Evolutionary conservation across 2,888 invertebrate genomes (phyloP).

Genomic region (Tineola bisselliella): DNA sequence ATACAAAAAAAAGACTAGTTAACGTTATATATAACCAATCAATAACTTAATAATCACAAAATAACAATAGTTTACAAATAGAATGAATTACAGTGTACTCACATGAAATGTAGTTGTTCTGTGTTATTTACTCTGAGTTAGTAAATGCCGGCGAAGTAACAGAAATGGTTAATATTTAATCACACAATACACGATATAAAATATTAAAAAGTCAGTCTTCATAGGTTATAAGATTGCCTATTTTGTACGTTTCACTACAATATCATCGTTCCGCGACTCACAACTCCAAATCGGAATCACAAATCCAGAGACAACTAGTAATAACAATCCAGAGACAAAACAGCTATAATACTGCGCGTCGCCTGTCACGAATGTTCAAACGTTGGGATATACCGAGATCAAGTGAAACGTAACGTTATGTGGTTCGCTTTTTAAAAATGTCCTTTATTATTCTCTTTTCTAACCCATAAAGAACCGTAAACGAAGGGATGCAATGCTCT

Average conservation of each 20-base stretch:
- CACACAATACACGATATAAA: slow-evolving; percentile 25
- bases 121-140: neutral
- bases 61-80: neutral
- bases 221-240: slow-evolving; percentile 29
- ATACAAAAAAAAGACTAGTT: neutral
- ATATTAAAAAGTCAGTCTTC: slow-evolving; percentile 49
- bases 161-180: neutral
- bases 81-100: neutral
- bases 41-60: neutral
- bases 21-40: neutral
- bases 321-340: too few species aligned
- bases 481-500: too few species aligned
- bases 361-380: too few species aligned
- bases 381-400: too few species aligned
- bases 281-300: too few species aligned
- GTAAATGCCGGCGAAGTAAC: neutral
- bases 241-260: slow-evolving; percentile 25
- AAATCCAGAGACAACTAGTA: too few species aligned
- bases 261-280: too few species aligned
- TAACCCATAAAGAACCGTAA: too few species aligned
- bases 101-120: neutral
- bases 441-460: too few species aligned
- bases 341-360: too few species aligned
- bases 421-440: too few species aligned
- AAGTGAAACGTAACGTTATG: too few species aligned